Percentiles rank a stretch among this genome's conserved stretches.
These are phyloP conservation scores for Blera fallax DNA, from an alignment of 2,888 invertebrate genomes.

Conservation along the genomic window DNA sequence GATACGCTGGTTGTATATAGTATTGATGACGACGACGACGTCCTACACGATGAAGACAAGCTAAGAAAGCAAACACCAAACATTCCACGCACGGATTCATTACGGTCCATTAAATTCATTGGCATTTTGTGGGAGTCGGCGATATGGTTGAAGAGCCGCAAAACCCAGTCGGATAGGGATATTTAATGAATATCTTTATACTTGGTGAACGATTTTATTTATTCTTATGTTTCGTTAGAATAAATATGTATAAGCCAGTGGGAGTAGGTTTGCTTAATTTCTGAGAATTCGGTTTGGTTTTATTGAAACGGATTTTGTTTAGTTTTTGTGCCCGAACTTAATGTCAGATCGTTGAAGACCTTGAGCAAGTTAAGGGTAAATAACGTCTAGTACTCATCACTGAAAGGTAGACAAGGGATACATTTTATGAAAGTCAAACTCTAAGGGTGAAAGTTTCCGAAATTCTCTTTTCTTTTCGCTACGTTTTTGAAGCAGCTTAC, in stretches of 20 bases:
- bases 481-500: no score
- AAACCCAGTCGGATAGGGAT: not conserved
- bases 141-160: not conserved
- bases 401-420: no score
- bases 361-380: no score
- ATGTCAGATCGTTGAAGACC: no score
- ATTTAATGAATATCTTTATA: not conserved
- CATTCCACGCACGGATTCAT: constrained; percentile 40
- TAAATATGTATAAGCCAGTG: not conserved
- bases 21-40: not conserved
- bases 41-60: not conserved
- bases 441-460: no score
- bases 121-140: constrained; percentile 16
- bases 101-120: constrained; percentile 48
- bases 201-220: not conserved
- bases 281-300: not conserved
- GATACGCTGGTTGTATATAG: constrained; percentile 9
- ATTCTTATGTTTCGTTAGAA: not conserved
- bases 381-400: no score
- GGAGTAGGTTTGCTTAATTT: not conserved
- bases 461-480: no score
- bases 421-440: no score
- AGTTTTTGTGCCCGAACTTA: no score
- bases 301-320: no score
- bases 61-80: constrained; percentile 39